phyloP scores from a whole-genome alignment of 2,797 vertebrate species.

The Benthosema pterotum region DNA sequence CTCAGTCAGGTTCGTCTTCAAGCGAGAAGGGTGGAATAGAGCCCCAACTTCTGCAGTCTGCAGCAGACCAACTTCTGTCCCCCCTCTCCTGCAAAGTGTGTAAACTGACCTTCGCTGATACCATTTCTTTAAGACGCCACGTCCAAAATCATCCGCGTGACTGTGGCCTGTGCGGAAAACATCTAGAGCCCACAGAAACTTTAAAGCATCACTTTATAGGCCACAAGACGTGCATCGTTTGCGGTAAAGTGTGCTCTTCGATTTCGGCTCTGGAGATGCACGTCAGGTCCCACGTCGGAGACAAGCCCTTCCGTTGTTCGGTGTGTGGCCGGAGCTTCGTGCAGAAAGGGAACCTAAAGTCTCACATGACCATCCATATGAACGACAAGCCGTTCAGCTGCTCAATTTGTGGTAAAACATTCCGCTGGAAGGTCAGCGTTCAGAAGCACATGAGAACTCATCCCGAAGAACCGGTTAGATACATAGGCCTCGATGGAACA shows the following conservation, averaged over 20 bases:
- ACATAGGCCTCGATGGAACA: no score
- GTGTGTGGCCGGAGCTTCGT: background rate
- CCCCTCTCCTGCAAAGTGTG: no score
- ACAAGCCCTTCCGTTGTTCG: background rate
- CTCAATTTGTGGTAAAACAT: background rate
- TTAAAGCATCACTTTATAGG: background rate
- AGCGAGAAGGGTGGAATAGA: no score
- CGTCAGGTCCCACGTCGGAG: background rate
- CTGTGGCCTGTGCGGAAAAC: constrained; percentile 3
- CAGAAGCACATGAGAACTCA: background rate
- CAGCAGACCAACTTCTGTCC: no score
- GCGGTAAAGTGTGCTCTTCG: background rate
- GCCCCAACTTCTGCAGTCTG: no score
- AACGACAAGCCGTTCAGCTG: background rate
- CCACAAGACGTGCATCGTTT: background rate
- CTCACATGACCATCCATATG: background rate
- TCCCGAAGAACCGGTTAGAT: background rate
- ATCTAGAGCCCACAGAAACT: background rate
- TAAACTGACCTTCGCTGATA: background rate
- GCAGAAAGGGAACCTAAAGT: background rate
- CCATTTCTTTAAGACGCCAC: background rate
- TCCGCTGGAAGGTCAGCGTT: background rate
- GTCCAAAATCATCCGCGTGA: background rate
- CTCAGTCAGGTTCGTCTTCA: no score
- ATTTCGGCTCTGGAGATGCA: background rate